Conservation (phyloP, 2,113 vertebrate genomes). For the Hemicordylus capensis region DNA sequence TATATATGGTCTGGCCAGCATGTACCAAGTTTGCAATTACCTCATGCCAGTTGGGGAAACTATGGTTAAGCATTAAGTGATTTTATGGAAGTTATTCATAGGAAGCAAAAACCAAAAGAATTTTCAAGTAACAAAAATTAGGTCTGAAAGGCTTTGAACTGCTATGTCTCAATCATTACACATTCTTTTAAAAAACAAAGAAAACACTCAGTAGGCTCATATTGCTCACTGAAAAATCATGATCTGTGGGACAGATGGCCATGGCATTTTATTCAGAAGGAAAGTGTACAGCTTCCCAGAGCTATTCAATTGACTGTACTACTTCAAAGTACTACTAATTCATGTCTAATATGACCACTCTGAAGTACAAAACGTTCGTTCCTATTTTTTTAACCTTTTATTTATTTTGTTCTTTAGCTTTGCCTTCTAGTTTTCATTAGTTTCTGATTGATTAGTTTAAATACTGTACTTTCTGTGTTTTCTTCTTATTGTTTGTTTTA, state of each 20-base stretch:
- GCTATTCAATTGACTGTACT: neutral
- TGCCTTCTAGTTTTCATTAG: neutral
- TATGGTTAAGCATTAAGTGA: neutral
- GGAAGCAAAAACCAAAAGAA: constrained; percentile 28
- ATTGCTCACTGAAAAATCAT: constrained; percentile 20
- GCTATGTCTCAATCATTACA: constrained; percentile 21
- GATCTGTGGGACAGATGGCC: constrained; percentile 19
- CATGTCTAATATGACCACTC: neutral
- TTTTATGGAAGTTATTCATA: neutral
- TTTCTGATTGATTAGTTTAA: too few species aligned
- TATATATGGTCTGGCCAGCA: constrained; percentile 39
- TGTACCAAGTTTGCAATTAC: neutral
- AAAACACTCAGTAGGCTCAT: neutral
- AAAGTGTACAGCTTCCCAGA: constrained; percentile 8
- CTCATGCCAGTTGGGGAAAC: neutral
- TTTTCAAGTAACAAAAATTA: neutral
- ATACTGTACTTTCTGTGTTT: too few species aligned
- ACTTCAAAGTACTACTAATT: neutral
- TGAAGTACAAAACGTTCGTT: neutral
- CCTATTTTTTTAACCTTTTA: neutral
- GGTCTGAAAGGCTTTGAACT: constrained; percentile 32
- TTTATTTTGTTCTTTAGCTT: neutral
- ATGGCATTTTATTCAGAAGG: constrained; percentile 32
- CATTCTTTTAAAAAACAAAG: neutral
- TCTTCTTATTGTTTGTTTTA: too few species aligned